Evolutionary conservation across 2,888 invertebrate genomes (phyloP), one percentile per base, ranked within the genome.

Genomic region (Gonocerus acuteangulatus): DNA sequence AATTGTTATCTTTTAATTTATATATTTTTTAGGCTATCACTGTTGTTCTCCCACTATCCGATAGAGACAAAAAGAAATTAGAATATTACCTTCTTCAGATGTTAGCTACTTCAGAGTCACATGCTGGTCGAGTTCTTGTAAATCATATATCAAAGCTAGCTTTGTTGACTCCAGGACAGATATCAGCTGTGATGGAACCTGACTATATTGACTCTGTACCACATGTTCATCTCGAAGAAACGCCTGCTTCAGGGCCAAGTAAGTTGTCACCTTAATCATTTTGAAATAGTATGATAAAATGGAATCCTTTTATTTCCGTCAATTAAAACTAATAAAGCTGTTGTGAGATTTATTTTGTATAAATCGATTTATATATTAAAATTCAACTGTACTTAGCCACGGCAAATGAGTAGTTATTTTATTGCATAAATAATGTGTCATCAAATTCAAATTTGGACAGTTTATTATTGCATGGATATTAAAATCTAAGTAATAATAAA

Each of bases 131-230:
- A 15, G 34, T 13, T 2, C 54, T 61, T 3, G 52, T 27, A 7
- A 15, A 39, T 3, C 36, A 15, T n/a, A 23, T 44, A 16, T 47
- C 39, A 9, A 39, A 23, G 7, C 21, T 44, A 2, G 16, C 32
- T 22, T 49, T 61, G n/a, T 16, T 61, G 11, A 42, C 61, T 23
- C 18, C 15, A 21, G 61, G 54, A 6, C 23, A 61, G 34, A 61
- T 61, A 15, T 45, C 51, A 15, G 23, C 61, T 9, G 45, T 45
- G 2, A 44, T 49, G 9, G 47, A 52, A 2, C 48, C 47, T 21
- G 61, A 61, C 34, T 61, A 61, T 47, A 34, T 54, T 27, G 54
- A 54, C 21, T 18, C 54, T n/a, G 39, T 54, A 16, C 39, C 54
- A 15, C 42, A 44, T 22, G 42, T 54, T 9, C 7, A 44, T 54